Evolutionary conservation across 1,140 invertebrate species (phyloP).

Genomic region (Heliconius hewitsoni): DNA sequence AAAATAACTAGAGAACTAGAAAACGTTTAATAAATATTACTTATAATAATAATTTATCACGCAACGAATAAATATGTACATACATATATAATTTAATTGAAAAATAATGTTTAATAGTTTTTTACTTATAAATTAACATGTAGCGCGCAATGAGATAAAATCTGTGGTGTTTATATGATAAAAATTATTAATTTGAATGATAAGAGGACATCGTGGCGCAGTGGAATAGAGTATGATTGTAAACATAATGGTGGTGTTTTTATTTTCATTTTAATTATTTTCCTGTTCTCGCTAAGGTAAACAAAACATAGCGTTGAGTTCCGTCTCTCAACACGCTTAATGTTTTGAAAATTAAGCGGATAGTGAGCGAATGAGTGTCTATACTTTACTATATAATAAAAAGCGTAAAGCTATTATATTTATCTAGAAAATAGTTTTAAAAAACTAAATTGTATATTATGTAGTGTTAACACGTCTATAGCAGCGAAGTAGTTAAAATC

Average conservation of each 20-base stretch:
- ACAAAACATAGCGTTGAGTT: too few relatives aligned
- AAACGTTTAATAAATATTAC: conserved; percentile 2
- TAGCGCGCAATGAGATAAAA: background rate
- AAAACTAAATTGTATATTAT: background rate
- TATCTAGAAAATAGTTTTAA: too few relatives aligned
- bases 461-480: background rate
- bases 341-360: too few relatives aligned
- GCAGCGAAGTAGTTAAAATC: background rate
- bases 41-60: conserved; percentile 9
- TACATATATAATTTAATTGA: background rate
- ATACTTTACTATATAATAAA: too few relatives aligned
- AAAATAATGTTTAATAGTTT: conserved; percentile 9
- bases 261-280: too few relatives aligned
- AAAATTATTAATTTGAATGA: background rate
- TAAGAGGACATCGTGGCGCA: background rate
- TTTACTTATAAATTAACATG: conserved; percentile 8
- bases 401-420: too few relatives aligned
- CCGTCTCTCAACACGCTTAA: too few relatives aligned
- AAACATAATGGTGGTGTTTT: too few relatives aligned
- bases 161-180: conserved; percentile 1
- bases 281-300: too few relatives aligned
- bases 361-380: too few relatives aligned
- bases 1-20: conserved; percentile 6
- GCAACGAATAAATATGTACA: background rate
- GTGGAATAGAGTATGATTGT: too few relatives aligned